Percentiles rank a stretch among this genome's conserved stretches.
These are phyloP conservation scores for Hypsibius dujardini DNA, from an alignment of 1,140 invertebrate genomes.

Conservation along the genomic window DNA sequence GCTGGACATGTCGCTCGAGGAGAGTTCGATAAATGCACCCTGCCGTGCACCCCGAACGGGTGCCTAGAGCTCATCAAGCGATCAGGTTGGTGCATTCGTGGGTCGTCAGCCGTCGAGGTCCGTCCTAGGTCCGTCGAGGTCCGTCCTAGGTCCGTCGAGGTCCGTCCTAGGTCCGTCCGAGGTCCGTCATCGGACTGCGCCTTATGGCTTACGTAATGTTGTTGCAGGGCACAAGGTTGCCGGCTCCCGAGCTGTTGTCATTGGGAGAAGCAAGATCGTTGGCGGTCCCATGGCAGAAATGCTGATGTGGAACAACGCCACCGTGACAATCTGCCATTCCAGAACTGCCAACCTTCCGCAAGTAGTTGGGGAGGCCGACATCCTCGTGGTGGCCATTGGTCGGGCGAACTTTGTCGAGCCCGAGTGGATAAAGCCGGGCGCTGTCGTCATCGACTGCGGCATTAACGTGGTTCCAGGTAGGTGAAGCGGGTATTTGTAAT, in stretches of 20 bases:
- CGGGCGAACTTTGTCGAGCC: constrained; percentile 74
- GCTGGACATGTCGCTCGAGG: too few species aligned
- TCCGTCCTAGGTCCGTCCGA: too few species aligned
- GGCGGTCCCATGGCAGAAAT: constrained; percentile 83
- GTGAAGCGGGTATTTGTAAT: constrained; percentile 19
- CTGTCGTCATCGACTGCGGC: constrained; percentile 98
- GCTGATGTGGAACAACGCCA: constrained; percentile 87
- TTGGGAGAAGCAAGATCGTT: constrained; percentile 92
- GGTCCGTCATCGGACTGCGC: too few species aligned
- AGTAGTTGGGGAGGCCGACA: constrained; percentile 59
- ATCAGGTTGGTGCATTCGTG: too few species aligned
- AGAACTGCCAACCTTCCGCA: constrained; percentile 63
- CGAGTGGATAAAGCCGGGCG: constrained; percentile 91
- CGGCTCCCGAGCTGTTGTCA: constrained; percentile 72
- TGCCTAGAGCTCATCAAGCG: too few species aligned
- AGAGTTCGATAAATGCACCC: too few species aligned
- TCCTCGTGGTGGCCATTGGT: constrained; percentile 87
- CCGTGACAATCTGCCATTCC: constrained; percentile 89
- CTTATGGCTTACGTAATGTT: too few species aligned
- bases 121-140: too few species aligned
- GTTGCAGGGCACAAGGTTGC: constrained; percentile 49
- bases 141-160: too few species aligned
- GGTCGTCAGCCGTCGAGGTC: too few species aligned
- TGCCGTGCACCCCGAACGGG: too few species aligned
- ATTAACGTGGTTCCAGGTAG: constrained; percentile 79